Conservation (phyloP, 1,140 invertebrate genomes). For the Drosophila sturtevanti region DNA sequence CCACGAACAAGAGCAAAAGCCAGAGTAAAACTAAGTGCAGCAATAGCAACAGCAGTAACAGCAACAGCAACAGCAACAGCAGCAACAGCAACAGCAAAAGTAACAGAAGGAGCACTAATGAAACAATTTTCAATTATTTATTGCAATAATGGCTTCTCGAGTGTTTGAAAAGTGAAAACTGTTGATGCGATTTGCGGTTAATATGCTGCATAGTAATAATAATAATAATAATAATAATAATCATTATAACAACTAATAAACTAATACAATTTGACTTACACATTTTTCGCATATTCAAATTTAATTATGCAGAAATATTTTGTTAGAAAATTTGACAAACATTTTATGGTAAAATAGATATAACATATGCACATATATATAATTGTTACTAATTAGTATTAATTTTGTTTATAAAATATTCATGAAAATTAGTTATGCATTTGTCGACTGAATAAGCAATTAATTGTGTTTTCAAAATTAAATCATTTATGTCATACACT, state of each 20-base stretch:
- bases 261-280: neutral
- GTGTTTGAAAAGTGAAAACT: slow-evolving; percentile 1
- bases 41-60: slow-evolving; percentile 42
- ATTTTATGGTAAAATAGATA: slow-evolving; percentile 20
- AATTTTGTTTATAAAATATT: slow-evolving; percentile 47
- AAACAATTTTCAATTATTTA: slow-evolving; percentile 78
- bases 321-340: slow-evolving; percentile 13
- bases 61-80: slow-evolving; percentile 49
- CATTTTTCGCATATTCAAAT: neutral
- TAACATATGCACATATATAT: slow-evolving; percentile 38
- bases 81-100: slow-evolving; percentile 35
- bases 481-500: neutral
- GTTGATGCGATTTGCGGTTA: neutral
- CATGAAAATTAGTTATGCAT: slow-evolving; percentile 35
- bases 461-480: slow-evolving; percentile 62
- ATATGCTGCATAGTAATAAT: slow-evolving; percentile 6
- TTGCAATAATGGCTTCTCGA: slow-evolving; percentile 54
- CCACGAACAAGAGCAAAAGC: slow-evolving; percentile 24
- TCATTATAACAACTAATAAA: neutral
- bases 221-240: too few relatives aligned
- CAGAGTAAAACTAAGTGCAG: slow-evolving; percentile 20
- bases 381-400: slow-evolving; percentile 48
- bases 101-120: slow-evolving; percentile 54
- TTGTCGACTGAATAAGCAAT: slow-evolving; percentile 36
- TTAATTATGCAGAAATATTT: slow-evolving; percentile 3